Evolutionary conservation across 2,113 vertebrate genomes (phyloP).

Genomic region (Siniperca knerii): DNA sequence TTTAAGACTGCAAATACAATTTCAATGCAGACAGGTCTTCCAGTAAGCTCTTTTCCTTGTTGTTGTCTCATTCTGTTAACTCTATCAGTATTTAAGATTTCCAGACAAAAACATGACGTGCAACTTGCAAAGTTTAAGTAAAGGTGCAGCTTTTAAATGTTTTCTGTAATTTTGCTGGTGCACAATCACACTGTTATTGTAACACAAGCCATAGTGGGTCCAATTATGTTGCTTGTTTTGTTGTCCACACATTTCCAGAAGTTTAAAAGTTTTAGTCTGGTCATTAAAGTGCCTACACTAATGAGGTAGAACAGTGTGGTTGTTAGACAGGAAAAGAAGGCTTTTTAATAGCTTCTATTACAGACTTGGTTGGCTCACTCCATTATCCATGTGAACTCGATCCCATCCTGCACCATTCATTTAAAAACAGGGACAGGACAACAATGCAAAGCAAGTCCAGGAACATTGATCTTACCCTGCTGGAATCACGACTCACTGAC

Average conservation of each 20-base stretch:
- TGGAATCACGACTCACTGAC: slow-evolving; percentile 64
- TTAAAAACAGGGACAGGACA: slow-evolving; percentile 66
- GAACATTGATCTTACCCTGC: slow-evolving; percentile 76
- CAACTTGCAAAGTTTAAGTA: slow-evolving; percentile 21
- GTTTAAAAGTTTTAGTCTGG: slow-evolving; percentile 74
- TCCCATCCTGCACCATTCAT: slow-evolving; percentile 65
- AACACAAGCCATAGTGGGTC: slow-evolving; percentile 40
- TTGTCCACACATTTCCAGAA: slow-evolving; percentile 64
- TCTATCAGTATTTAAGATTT: slow-evolving; percentile 19
- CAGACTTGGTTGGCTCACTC: slow-evolving; percentile 77
- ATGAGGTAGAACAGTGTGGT: slow-evolving; percentile 79
- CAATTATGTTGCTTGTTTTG: slow-evolving; percentile 71
- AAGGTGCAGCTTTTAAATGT: slow-evolving; percentile 34
- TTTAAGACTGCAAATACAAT: slow-evolving; percentile 47
- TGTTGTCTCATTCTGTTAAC: slow-evolving; percentile 26
- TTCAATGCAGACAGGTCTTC: slow-evolving; percentile 39
- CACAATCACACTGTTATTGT: slow-evolving; percentile 41
- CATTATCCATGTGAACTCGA: slow-evolving; percentile 74
- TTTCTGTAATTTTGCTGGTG: slow-evolving; percentile 36
- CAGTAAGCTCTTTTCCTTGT: slow-evolving; percentile 24
- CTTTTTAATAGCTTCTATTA: slow-evolving; percentile 83
- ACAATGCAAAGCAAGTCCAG: slow-evolving; percentile 68
- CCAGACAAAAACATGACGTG: slow-evolving; percentile 25
- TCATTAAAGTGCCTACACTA: slow-evolving; percentile 75
- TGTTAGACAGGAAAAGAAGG: slow-evolving; percentile 76